Percentiles rank a stretch among this genome's conserved stretches.
Evolutionary conservation across 2,888 invertebrate genomes (phyloP).

Genomic region (Erebia aethiops): DNA sequence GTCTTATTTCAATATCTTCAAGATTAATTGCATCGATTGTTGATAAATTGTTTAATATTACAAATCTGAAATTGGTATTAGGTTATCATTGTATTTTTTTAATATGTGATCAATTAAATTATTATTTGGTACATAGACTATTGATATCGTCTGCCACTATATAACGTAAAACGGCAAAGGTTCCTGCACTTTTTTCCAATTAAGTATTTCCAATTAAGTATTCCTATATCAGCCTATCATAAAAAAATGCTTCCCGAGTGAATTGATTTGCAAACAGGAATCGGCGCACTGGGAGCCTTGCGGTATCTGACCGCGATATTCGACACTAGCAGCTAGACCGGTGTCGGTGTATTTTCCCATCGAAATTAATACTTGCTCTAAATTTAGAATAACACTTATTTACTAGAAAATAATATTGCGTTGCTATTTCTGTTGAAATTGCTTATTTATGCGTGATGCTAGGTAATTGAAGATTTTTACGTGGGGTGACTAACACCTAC

Average conservation of each 20-base stretch:
- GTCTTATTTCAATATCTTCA: too few species aligned
- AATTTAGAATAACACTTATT: constrained; percentile 22
- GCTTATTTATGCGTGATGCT: too few species aligned
- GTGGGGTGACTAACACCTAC: too few species aligned
- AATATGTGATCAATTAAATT: too few species aligned
- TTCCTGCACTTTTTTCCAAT: not conserved
- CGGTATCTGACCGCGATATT: constrained; percentile 66
- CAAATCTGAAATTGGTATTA: too few species aligned
- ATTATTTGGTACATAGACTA: too few species aligned
- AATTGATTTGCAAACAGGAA: constrained; percentile 67
- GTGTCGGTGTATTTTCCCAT: constrained; percentile 73
- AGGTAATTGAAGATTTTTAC: not conserved
- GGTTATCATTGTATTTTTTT: too few species aligned
- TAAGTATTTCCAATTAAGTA: too few species aligned
- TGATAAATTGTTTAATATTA: too few species aligned
- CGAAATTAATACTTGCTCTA: constrained; percentile 39
- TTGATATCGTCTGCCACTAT: not conserved
- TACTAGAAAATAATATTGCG: constrained; percentile 5
- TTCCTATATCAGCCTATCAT: not conserved
- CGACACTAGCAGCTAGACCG: constrained; percentile 51
- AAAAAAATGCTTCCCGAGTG: constrained; percentile 56
- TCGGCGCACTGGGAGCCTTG: constrained; percentile 58
- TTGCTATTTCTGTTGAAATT: not conserved
- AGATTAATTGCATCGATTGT: too few species aligned
- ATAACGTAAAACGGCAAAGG: not conserved